phyloP scores from a whole-genome alignment of 2,113 vertebrate species.

The Azemiops feae region DNA sequence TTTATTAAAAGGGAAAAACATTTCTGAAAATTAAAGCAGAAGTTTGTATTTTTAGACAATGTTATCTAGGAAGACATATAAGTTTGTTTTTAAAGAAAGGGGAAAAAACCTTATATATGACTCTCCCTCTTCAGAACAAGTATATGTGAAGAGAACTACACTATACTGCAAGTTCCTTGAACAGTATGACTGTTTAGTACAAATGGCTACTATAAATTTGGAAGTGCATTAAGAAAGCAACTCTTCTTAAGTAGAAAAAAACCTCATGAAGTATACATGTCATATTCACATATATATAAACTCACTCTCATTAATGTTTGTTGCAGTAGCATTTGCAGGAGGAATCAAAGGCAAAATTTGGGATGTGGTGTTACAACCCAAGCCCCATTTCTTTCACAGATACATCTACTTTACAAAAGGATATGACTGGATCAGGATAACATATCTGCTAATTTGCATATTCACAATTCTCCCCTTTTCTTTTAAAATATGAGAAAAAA shows the following conservation, averaged over 20 bases:
- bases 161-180: not conserved
- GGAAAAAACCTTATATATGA: not conserved
- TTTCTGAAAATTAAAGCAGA: conserved; percentile 15
- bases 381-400: not conserved
- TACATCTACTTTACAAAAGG: not conserved
- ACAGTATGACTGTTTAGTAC: not conserved
- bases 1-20: not conserved
- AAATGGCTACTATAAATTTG: not conserved
- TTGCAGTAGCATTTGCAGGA: not conserved
- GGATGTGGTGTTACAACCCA: not conserved
- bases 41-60: not conserved
- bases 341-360: not conserved
- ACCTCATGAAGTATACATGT: not conserved
- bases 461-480: not conserved
- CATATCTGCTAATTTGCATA: not conserved
- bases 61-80: not conserved
- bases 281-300: not conserved
- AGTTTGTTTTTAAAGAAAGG: not conserved
- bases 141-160: not conserved
- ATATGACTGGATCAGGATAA: not conserved
- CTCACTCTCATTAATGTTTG: not conserved
- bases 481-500: not conserved
- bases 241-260: not conserved
- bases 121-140: not conserved
- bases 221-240: not conserved